phyloP scores from a whole-genome alignment of 2,888 invertebrate genomes.

The Unio pictorum region DNA sequence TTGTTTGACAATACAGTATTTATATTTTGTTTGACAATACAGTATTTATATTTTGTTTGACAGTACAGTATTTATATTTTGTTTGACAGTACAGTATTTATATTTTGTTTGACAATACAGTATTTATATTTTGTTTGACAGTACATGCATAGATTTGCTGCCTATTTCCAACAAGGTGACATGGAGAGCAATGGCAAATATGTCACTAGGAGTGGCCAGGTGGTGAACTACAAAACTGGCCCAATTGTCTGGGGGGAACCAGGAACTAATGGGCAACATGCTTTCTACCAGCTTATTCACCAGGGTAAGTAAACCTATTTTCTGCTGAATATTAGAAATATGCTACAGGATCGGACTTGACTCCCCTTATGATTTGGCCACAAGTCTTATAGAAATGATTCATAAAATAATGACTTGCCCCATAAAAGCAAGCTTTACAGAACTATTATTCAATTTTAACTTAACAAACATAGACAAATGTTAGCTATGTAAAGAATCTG shows the following conservation, averaged over 20 bases:
- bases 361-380: too few species aligned
- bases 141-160: conserved; percentile 97
- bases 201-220: conserved; percentile 73
- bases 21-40: conserved; percentile 31
- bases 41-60: not conserved
- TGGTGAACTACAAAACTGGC: conserved; percentile 76
- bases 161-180: conserved; percentile 99
- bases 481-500: too few species aligned
- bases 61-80: too few species aligned
- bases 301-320: conserved; percentile 77
- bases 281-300: conserved; percentile 99
- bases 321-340: not conserved
- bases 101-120: too few species aligned
- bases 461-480: too few species aligned
- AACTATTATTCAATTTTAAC: too few species aligned
- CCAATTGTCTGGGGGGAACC: conserved; percentile 98
- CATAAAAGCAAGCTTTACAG: too few species aligned
- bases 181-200: conserved; percentile 99
- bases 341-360: too few species aligned
- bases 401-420: too few species aligned
- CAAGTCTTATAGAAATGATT: too few species aligned
- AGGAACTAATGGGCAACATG: conserved; percentile 99
- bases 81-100: too few species aligned
- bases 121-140: conserved; percentile 30
- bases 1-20: too few species aligned